These are phyloP conservation scores for Paracentrotus lividus DNA, from an alignment of 53 echinoderm and acorn worm genomes.

Conservation along the genomic window DNA sequence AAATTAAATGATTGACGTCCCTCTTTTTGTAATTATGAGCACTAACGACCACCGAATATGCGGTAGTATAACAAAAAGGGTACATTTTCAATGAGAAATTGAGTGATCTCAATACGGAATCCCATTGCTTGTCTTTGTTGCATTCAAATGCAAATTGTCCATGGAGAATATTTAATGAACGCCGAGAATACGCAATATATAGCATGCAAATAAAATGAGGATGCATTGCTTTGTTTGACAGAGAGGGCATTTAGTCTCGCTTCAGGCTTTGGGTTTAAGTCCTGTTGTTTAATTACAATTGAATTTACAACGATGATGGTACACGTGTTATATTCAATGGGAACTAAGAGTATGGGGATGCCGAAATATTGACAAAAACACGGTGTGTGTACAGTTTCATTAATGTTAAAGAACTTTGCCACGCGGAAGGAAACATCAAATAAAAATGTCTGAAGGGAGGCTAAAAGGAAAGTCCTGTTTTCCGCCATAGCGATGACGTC, in stretches of 20 bases:
- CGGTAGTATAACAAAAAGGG: not conserved
- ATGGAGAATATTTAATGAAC: slow-evolving; percentile 40
- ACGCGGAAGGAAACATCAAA: not conserved
- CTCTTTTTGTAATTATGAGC: not conserved
- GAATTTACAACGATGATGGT: not conserved
- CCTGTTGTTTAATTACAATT: not conserved
- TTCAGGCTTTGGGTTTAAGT: not conserved
- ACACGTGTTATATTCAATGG: not conserved
- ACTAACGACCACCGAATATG: not conserved
- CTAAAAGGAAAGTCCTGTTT: not conserved
- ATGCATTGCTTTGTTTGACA: slow-evolving; percentile 27
- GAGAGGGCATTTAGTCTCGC: not conserved
- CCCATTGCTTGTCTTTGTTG: slow-evolving; percentile 25
- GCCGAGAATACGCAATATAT: not conserved
- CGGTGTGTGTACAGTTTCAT: not conserved
- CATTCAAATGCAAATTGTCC: slow-evolving; percentile 40
- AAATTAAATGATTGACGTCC: slow-evolving; percentile 7
- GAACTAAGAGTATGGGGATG: not conserved
- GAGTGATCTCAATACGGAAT: not conserved
- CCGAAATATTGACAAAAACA: not conserved
- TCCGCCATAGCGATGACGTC: not conserved
- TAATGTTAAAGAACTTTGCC: not conserved
- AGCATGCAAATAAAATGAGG: slow-evolving; percentile 33
- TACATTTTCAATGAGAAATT: slow-evolving; percentile 18
- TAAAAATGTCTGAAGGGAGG: slow-evolving; percentile 32